These are phyloP conservation scores for Cenopis cana DNA, from an alignment of 2,888 invertebrate species.

Conservation along the genomic window DNA sequence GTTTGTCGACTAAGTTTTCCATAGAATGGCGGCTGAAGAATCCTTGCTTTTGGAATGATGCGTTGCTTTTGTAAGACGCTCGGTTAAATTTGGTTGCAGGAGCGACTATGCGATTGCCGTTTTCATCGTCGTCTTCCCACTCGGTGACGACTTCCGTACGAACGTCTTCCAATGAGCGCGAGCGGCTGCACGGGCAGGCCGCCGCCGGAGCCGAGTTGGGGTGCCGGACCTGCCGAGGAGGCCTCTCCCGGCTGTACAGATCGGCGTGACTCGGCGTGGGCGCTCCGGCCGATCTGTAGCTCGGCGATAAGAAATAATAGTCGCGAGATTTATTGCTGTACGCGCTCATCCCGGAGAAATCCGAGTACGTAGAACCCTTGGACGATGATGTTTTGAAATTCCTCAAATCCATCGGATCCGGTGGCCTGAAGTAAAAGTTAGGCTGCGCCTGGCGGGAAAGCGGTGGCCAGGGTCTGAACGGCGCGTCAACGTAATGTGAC, in stretches of 20 bases:
- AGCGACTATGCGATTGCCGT: conserved; percentile 85
- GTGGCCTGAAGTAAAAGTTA: conserved; percentile 80
- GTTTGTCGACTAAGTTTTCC: conserved; percentile 87
- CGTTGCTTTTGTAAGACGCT: conserved; percentile 68
- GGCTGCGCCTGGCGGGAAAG: conserved; percentile 84
- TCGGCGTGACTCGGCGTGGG: conserved; percentile 76
- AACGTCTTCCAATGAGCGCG: conserved; percentile 90
- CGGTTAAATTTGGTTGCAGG: conserved; percentile 80
- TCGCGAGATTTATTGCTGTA: conserved; percentile 78
- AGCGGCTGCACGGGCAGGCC: conserved; percentile 87
- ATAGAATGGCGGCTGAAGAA: conserved; percentile 87
- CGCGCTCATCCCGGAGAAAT: conserved; percentile 82
- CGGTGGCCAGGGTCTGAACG: conserved; percentile 88
- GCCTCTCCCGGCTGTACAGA: conserved; percentile 70
- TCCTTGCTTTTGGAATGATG: conserved; percentile 75
- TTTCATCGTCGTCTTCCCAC: conserved; percentile 87
- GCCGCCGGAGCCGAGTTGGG: conserved; percentile 64
- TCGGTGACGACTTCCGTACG: conserved; percentile 87
- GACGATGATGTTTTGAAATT: conserved; percentile 79
- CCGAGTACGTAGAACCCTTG: conserved; percentile 78
- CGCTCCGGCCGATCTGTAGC: conserved; percentile 88
- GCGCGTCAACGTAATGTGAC: conserved; percentile 79
- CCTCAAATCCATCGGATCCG: conserved; percentile 79
- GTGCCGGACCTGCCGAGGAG: conserved; percentile 75
- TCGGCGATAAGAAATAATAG: conserved; percentile 88